phyloP scores from a whole-genome alignment of 2,888 invertebrate species.

The Drosophila melanosoma region DNA sequence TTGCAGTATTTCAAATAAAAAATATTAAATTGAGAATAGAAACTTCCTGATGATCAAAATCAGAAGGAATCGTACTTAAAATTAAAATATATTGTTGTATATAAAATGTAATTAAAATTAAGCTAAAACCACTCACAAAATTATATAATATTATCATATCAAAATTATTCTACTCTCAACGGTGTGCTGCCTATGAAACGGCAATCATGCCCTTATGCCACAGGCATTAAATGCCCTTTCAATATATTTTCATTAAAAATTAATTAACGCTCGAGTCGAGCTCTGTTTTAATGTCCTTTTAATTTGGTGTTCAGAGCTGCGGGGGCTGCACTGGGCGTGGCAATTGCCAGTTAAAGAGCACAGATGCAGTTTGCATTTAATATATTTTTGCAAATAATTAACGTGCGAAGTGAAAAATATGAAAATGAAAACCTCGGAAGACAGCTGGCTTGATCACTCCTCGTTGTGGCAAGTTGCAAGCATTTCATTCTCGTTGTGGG shows the following conservation, averaged over 20 bases:
- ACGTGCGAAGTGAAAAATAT: conserved; percentile 12
- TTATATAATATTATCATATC: conserved; percentile 6
- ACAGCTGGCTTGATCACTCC: not conserved
- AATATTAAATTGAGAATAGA: not conserved
- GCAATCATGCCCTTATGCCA: conserved; percentile 24
- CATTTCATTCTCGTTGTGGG: conserved; percentile 13
- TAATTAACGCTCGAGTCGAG: conserved; percentile 59
- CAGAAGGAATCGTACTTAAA: not conserved
- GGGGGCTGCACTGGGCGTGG: not conserved
- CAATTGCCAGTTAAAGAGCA: conserved; percentile 31
- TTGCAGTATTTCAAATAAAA: not conserved
- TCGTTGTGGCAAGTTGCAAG: not conserved
- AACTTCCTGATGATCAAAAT: not conserved
- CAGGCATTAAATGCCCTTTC: conserved; percentile 67
- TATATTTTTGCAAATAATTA: conserved; percentile 69
- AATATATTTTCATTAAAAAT: conserved; percentile 74
- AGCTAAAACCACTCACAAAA: not conserved
- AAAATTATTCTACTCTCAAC: not conserved
- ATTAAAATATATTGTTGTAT: not conserved
- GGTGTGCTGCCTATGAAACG: not conserved
- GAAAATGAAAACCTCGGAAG: not conserved
- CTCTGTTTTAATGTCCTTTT: conserved; percentile 66
- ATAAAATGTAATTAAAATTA: not conserved
- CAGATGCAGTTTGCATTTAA: conserved; percentile 47
- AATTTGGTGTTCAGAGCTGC: conserved; percentile 66